Base-by-base conservation (phyloP, 2,797 vertebrate species). In the Hyperoplus lanceolatus region DNA sequence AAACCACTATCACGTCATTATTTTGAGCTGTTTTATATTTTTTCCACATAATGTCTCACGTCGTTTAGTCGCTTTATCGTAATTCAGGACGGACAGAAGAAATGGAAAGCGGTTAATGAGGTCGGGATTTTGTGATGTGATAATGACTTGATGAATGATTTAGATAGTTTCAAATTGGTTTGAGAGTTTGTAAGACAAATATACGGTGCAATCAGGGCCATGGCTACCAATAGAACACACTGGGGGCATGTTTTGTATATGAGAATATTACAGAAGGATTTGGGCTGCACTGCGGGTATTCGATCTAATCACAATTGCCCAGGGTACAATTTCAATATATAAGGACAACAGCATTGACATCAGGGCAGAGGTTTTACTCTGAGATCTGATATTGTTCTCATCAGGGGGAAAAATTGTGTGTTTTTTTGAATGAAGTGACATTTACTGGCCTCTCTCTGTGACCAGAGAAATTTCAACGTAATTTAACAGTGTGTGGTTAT, bases 401-500 rank as follows among this genome's bases (percentile, higher is more conserved):
- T 43, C 36, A 55, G 5, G 10, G 18, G 5, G 12, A 54, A 54
- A 18, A 12, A 6, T 13, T 4, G 2, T 54, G 18, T 54, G 18
- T 53, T 16, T 18, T 60, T 58, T 12, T n/a, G n/a, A 0, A 13
- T 18, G 7, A 16, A 36, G 5, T 53, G 70, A 14, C 59, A 1
- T 57, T 73, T 58, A 55, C 49, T 71, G 67, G 39, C 7, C 21
- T 16, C 70, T 79, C 8, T 42, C 59, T 71, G 71, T 49, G 41
- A 54, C 13, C 41, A 13, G 15, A 65, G 50, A 21, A 45, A 36
- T 21, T 41, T n/a, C 68, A 80, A 64, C 36, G 39, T 54, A 49
- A 49, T 49, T 36, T 29, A 29, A 46, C 16, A 5, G 5, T 53
- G 16, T 73, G n/a, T 18, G 18, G 49, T 15, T 8, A 18, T 6